A percentile compares a stretch with the other conserved stretches of the same genome.
Evolutionary conservation across 2,888 invertebrate genomes (phyloP).

Genomic region (Petrolisthes manimaculis): DNA sequence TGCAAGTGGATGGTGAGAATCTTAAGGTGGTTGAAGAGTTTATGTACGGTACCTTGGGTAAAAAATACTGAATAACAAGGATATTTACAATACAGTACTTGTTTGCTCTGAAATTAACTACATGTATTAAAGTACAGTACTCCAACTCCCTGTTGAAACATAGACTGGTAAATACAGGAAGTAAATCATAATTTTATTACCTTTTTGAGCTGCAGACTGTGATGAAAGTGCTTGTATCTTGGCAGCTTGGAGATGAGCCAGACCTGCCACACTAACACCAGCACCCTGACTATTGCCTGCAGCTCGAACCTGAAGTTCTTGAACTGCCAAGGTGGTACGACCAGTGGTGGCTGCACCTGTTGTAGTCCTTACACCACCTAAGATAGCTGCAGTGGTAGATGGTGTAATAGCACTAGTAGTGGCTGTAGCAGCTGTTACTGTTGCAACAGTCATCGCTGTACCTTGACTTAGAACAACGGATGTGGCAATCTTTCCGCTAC

Average conservation of each 20-base stretch:
- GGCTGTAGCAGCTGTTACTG: slow-evolving; percentile 65
- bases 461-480: slow-evolving; percentile 58
- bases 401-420: slow-evolving; percentile 58
- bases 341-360: slow-evolving; percentile 25
- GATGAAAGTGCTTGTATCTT: slow-evolving; percentile 58
- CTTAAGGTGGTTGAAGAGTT: too few relatives aligned
- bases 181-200: slow-evolving; percentile 13
- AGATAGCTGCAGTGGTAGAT: slow-evolving; percentile 51
- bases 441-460: slow-evolving; percentile 63
- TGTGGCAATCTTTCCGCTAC: slow-evolving; percentile 53
- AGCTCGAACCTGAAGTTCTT: slow-evolving; percentile 56
- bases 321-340: slow-evolving; percentile 57
- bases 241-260: slow-evolving; percentile 56
- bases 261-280: slow-evolving; percentile 63
- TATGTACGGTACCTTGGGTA: too few relatives aligned
- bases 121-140: background rate
- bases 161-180: background rate
- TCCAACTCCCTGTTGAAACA: background rate
- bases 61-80: too few relatives aligned
- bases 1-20: too few relatives aligned
- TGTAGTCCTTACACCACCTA: slow-evolving; percentile 41
- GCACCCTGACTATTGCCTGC: slow-evolving; percentile 53
- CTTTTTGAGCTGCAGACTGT: slow-evolving; percentile 60
- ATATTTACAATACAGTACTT: too few relatives aligned
- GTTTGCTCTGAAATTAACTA: too few relatives aligned